These are phyloP conservation scores for Xestia xanthographa DNA, from an alignment of 2,888 invertebrate genomes.

Conservation along the genomic window DNA sequence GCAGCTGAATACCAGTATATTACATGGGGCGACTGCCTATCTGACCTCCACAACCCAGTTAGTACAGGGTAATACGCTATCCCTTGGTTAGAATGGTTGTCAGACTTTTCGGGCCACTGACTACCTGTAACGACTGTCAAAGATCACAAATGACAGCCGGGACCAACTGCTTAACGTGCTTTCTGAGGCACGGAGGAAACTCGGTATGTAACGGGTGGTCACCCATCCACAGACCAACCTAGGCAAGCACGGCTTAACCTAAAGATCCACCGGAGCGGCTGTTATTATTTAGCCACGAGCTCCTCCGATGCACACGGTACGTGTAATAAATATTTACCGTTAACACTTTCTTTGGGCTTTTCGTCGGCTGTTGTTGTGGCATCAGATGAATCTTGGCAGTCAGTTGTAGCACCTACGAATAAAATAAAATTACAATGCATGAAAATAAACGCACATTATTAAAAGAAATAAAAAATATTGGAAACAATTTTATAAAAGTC, in stretches of 20 bases:
- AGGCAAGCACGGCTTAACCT: no score
- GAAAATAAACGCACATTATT: neutral
- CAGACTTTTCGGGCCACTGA: no score
- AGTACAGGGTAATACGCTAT: neutral
- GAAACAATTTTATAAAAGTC: neutral
- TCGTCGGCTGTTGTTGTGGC: constrained; percentile 88
- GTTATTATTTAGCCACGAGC: no score
- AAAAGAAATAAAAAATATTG: neutral
- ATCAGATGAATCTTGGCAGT: constrained; percentile 90
- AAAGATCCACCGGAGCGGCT: no score
- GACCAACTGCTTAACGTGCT: no score
- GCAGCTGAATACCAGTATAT: neutral
- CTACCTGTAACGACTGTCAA: no score
- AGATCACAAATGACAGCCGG: no score
- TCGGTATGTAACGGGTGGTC: no score
- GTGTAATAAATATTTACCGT: constrained; percentile 73
- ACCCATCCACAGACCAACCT: no score
- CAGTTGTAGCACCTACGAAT: constrained; percentile 81
- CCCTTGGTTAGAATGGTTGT: no score
- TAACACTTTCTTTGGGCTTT: constrained; percentile 84
- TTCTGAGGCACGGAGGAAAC: no score
- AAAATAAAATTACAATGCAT: neutral
- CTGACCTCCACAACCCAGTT: neutral
- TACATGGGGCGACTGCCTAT: no score
- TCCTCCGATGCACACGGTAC: neutral